Percentiles rank a stretch among this genome's conserved stretches.
Conservation (phyloP, 2,797 vertebrate species). For the Salarias fasciatus region DNA sequence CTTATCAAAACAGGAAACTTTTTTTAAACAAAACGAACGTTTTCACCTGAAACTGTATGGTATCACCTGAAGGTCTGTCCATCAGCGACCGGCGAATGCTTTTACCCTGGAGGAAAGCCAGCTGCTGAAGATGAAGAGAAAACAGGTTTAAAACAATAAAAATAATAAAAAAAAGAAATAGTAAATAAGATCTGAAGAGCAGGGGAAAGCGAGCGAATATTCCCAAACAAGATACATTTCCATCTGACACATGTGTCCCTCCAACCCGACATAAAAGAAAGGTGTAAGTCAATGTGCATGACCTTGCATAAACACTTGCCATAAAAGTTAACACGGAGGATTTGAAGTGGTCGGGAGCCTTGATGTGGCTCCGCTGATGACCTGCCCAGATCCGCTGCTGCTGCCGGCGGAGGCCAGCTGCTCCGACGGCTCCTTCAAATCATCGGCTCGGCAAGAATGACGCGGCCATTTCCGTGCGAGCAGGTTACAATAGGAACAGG, state of each 20-base stretch:
- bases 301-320: slow-evolving; percentile 84
- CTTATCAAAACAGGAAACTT: too few species aligned
- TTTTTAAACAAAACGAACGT: too few species aligned
- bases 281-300: slow-evolving; percentile 79
- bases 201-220: slow-evolving; percentile 5
- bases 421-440: slow-evolving; percentile 60
- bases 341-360: slow-evolving; percentile 70
- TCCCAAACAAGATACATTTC: slow-evolving; percentile 59
- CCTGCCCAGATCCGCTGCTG: slow-evolving; percentile 71
- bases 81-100: too few species aligned
- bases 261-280: slow-evolving; percentile 66
- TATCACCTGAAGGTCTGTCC: too few species aligned
- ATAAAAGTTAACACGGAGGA: slow-evolving; percentile 80
- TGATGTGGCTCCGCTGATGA: slow-evolving; percentile 76
- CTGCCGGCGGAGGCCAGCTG: slow-evolving; percentile 63
- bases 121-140: not conserved
- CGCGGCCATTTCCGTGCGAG: slow-evolving; percentile 76
- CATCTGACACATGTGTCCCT: slow-evolving; percentile 67
- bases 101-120: too few species aligned
- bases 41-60: too few species aligned
- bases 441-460: slow-evolving; percentile 65
- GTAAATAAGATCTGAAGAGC: not conserved
- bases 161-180: slow-evolving; percentile 1
- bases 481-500: slow-evolving; percentile 74
- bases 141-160: slow-evolving; percentile 1